Evolutionary conservation across 1,140 invertebrate species (phyloP), one percentile per base, ranked within the genome.

Genomic region (Trichoplusia ni): DNA sequence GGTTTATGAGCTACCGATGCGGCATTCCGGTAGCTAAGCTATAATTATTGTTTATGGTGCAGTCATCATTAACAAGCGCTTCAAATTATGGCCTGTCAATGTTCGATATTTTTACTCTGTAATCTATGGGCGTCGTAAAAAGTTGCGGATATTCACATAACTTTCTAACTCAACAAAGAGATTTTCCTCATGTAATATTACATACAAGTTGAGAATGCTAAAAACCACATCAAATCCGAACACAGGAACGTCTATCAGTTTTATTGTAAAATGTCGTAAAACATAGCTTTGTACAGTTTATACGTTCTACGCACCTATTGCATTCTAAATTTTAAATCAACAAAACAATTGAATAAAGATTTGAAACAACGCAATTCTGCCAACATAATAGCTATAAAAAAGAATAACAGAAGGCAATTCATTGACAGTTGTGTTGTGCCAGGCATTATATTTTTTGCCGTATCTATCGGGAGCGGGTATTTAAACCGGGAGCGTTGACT

Each of bases 401-500:
- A 16, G n/a, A 7, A 31, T 7, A 49, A 49, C n/a, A 18, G 18
- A 49, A 31, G 14, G 2, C 46, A 18, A 49, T 49, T 49, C 46
- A 49, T 49, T 49, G 46, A 31, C 25, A 25, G 27, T 49, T 49
- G 21, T 27, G 13, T 16, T 27, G n/a, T n/a, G 46, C 23, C 25
- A 25, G 46, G 23, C 46, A 49, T 31, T 49, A 49, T 25, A 13
- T 29, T 49, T 49, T 49, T 49, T 49, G 46, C 46, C 46, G 18
- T 49, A 49, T 49, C 46, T 49, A 49, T 49, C 46, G 46, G 46
- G 46, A 49, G 25, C 46, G 46, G 25, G 25, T 49, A 25, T 23
- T 23, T 49, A 31, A 35, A 51, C 44, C 21, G 59, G 31, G 62
- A 49, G 11, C 65, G 23, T 56, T 71, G 65, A 64, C 59, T 63